phyloP scores from a whole-genome alignment of 2,113 vertebrate genomes.

The Hydropotes inermis region DNA sequence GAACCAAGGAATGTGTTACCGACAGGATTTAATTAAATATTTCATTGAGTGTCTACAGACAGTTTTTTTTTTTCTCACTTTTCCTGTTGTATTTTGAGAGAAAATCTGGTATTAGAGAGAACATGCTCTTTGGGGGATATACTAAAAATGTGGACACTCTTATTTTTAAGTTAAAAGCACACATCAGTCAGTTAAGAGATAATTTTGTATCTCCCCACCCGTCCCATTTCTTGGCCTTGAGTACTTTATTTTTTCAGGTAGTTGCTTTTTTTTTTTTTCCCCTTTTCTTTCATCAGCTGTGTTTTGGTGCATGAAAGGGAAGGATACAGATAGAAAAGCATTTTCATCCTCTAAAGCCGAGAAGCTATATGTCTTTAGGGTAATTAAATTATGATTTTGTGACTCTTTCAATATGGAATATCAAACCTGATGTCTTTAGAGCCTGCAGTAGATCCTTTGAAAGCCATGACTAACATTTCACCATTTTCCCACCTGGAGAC shows the following conservation, averaged over 20 bases:
- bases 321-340: neutral
- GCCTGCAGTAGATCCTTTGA: neutral
- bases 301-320: neutral
- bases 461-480: neutral
- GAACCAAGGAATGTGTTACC: neutral
- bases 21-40: slow-evolving; percentile 11
- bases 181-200: neutral
- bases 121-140: neutral
- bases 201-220: neutral
- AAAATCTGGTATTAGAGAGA: slow-evolving; percentile 30
- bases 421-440: neutral
- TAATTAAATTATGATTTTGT: neutral
- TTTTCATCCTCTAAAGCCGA: slow-evolving; percentile 1
- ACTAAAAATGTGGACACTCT: neutral
- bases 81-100: neutral
- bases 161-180: neutral
- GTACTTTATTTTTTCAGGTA: neutral
- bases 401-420: neutral
- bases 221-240: neutral
- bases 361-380: neutral
- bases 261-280: neutral
- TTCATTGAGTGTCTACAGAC: neutral
- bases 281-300: neutral
- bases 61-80: neutral
- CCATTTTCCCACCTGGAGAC: neutral